Conservation (phyloP, 2,797 vertebrate species). For the Poeciliopsis presidionis region DNA sequence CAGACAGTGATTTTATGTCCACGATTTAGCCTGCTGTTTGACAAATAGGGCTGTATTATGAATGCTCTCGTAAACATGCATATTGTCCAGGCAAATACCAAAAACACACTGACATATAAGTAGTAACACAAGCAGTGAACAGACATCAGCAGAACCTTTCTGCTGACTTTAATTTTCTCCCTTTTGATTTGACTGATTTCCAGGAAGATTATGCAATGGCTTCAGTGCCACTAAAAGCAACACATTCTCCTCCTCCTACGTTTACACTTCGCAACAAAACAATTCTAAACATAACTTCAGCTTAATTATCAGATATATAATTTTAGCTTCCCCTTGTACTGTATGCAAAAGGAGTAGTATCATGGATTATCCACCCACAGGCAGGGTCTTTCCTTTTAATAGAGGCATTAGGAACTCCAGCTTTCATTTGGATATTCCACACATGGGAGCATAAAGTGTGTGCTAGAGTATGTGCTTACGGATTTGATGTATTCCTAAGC, state of each 20-base stretch:
- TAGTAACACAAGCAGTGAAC: constrained; percentile 18
- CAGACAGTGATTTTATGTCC: constrained; percentile 39
- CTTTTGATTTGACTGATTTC: constrained; percentile 20
- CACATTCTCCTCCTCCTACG: constrained; percentile 37
- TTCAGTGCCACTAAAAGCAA: constrained; percentile 25
- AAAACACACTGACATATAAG: background rate
- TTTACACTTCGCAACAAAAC: constrained; percentile 27
- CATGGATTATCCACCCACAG: background rate
- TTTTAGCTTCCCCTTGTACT: background rate
- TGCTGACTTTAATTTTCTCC: constrained; percentile 21
- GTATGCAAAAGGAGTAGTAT: background rate
- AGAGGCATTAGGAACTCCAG: background rate
- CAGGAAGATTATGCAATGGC: constrained; percentile 27
- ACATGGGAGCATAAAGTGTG: background rate
- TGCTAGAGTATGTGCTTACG: no score
- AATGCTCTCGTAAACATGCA: constrained; percentile 63
- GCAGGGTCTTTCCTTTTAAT: constrained; percentile 13
- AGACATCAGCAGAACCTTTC: constrained; percentile 25
- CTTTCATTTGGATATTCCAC: constrained; percentile 1
- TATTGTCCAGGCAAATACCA: constrained; percentile 45
- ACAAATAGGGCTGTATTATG: constrained; percentile 64
- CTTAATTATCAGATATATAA: background rate
- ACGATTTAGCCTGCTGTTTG: constrained; percentile 69
- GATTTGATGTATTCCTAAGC: background rate
- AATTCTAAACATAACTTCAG: background rate